A percentile compares a stretch with the other conserved stretches of the same genome.
phyloP scores from a whole-genome alignment of 2,113 vertebrate species.

The Menura novaehollandiae region DNA sequence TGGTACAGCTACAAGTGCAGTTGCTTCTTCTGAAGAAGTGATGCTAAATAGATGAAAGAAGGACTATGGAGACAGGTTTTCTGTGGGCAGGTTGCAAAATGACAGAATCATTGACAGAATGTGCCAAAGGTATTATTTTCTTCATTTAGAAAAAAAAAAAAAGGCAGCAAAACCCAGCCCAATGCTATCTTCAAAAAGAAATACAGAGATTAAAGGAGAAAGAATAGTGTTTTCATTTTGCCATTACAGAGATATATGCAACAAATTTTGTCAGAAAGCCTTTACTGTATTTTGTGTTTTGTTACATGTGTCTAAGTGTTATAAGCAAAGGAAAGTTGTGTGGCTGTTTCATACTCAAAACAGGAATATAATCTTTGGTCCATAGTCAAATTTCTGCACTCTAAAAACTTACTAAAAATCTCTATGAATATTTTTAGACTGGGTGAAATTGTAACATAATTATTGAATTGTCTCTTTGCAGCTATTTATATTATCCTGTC shows the following conservation, averaged over 20 bases:
- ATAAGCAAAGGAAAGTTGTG: neutral
- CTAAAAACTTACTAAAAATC: neutral
- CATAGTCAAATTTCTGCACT: neutral
- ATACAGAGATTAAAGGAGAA: neutral
- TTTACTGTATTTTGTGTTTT: neutral
- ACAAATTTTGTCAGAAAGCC: neutral
- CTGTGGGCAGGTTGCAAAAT: constrained; percentile 17
- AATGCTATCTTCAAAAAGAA: neutral
- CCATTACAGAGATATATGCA: neutral
- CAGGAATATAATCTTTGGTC: neutral
- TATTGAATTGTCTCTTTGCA: constrained; percentile 9
- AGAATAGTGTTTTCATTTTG: neutral
- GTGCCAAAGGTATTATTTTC: constrained; percentile 23
- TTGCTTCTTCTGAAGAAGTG: neutral
- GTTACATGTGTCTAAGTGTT: neutral
- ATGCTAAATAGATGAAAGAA: neutral
- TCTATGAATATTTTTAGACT: neutral
- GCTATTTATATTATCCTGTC: neutral
- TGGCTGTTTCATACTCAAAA: neutral
- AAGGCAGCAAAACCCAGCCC: neutral
- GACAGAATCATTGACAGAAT: neutral
- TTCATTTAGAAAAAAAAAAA: neutral
- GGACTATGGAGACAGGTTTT: constrained; percentile 11
- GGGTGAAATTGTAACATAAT: neutral
- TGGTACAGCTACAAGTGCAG: neutral